Base-by-base conservation (phyloP, 53 echinoderm and acorn worm genomes). In the Actinopyga echinites region DNA sequence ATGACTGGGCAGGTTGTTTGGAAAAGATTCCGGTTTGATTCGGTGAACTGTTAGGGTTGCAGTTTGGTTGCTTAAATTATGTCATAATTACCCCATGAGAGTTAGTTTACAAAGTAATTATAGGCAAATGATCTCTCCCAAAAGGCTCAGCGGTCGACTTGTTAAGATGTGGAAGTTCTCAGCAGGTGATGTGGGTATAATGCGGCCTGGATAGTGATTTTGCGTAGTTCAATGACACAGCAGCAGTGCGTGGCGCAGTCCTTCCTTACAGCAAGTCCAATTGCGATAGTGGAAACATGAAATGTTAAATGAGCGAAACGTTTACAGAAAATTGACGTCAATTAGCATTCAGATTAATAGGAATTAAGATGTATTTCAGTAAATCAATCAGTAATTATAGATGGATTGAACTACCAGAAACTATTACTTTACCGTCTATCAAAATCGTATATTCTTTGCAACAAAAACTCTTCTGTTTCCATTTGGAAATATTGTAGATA, bases 31-130 rank as follows among this genome's bases (percentile, higher is more conserved):
- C n/a, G 21, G 26, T 40, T 36, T 71, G 71, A 71, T 6, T 71
- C 34, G 22, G 19, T 12, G 71, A 40, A 36, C 44, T 24, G 22
- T 36, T 17, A 9, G 35, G 68, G 30, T 30, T 34, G 34, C 40
- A 68, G 10, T 68, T 71, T 71, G 21, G 25, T 71, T 65, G 65
- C 10, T 68, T 20, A 71, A 71, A 71, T 71, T 43, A 71, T 71
- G 71, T 71, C 71, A 71, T 40, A 71, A 71, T 71, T 42, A 71
- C 21, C 71, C 42, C 71, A 71, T 71, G 71, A 71, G 71, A 71
- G 36, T 71, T 71, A n/a, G 44, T 68, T 40, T 71, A 43, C 22
- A 26, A 71, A 71, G 34, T 71, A 38, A 71, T 71, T 71, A 71
- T 42, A 24, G 23, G 40, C 42, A 42, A 71, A 40, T 44, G 71